A percentile compares a stretch with the other conserved stretches of the same genome.
phyloP scores from a whole-genome alignment of 2,113 vertebrate species.

The Hypocryptadius cinnamomeus region DNA sequence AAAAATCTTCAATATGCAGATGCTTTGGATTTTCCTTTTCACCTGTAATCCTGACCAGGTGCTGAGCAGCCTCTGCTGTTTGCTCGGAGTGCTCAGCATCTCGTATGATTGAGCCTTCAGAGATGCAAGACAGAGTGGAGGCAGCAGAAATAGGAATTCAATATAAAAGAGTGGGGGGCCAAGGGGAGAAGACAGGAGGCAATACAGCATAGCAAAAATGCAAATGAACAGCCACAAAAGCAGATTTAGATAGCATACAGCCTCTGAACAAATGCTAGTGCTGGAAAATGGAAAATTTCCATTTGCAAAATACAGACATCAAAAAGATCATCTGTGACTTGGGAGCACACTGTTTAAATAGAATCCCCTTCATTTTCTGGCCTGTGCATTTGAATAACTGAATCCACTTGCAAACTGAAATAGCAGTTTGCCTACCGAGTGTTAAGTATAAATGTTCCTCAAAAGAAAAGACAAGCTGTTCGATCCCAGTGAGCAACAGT shows the following conservation, averaged over 20 bases:
- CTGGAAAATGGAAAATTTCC: constrained; percentile 62
- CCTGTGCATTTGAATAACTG: constrained; percentile 57
- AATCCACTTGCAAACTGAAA: constrained; percentile 60
- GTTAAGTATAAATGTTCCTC: constrained; percentile 59
- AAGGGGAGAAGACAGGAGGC: not conserved
- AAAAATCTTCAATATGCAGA: not conserved
- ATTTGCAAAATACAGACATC: constrained; percentile 66
- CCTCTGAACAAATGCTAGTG: constrained; percentile 40
- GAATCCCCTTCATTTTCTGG: constrained; percentile 63
- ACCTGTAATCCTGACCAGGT: not conserved
- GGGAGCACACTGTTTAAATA: constrained; percentile 55
- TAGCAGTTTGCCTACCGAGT: constrained; percentile 60
- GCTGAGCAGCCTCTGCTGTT: not conserved
- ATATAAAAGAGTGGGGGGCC: not conserved
- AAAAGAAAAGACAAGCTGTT: constrained; percentile 65
- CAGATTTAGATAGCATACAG: constrained; percentile 47
- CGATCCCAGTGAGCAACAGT: constrained; percentile 28
- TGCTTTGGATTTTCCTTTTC: not conserved
- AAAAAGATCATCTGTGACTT: constrained; percentile 65
- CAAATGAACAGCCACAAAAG: constrained; percentile 45
- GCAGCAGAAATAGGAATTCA: constrained; percentile 23
- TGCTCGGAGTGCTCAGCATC: not conserved
- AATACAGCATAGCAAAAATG: constrained; percentile 8
- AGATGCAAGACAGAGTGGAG: not conserved
- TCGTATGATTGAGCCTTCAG: not conserved